Base-by-base conservation (phyloP, 2,888 invertebrate species). In the Perizoma affinitatum region DNA sequence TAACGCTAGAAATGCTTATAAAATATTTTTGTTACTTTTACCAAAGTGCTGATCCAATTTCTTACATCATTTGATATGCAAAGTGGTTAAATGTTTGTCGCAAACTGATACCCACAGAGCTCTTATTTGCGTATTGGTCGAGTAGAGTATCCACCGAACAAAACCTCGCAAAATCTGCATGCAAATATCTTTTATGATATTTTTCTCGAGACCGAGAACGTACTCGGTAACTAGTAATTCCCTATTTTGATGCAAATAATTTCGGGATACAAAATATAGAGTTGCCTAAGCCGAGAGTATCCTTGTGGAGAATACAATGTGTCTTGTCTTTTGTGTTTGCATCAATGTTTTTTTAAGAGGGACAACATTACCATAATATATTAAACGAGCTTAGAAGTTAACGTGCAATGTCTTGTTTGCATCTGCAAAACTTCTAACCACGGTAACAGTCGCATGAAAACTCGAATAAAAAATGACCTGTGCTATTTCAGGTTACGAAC, bases 181-280 rank as follows among this genome's bases (percentile, higher is more conserved):
- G 75, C 69, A 76, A 82, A 83, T 81, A 82, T 73, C 75, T 79
- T 78, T 72, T 67, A 69, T 68, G 72, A 73, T 80, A 79, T 80
- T 83, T 79, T 76, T 74, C 63, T 61, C 59, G 59, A 75, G 70
- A 73, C 71, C 66, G 54, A 66, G 65, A 69, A 69, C 68, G 63
- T 73, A 74, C 70, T 71, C 63, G 59, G 66, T 73, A 78, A 80
- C 79, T 77, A 80, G 74, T 82, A 84, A 79, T 80, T 80, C 66
- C 66, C 72, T 76, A 85, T 86, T 86, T 73, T 78, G 79, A 87
- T 87, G 87, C 83, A 86, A 87, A 87, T 86, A 82, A 82, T 84
- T 83, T 83, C 68, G 74, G 75, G 62, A 68, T 76, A 71, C 73
- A 71, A 68, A 74, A 79, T 22, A 22, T 22, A 22, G 22, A 81